A percentile compares a stretch with the other conserved stretches of the same genome.
These are phyloP conservation scores for Pseudopleuronectes americanus DNA, from an alignment of 2,797 vertebrate species.

Conservation along the genomic window DNA sequence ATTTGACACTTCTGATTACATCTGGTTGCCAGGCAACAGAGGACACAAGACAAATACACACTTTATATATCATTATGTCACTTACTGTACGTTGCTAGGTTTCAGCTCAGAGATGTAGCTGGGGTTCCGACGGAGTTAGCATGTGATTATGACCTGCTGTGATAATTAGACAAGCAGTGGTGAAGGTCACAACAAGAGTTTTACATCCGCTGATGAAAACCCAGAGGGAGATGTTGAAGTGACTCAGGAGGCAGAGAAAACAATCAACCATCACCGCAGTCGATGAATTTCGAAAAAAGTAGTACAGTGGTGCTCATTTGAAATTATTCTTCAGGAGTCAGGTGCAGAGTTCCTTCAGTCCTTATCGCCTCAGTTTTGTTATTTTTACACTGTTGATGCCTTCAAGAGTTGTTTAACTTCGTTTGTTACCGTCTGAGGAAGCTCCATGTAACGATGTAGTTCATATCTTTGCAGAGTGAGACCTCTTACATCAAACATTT, in stretches of 20 bases:
- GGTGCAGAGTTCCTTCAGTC: too few species aligned
- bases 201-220: not conserved
- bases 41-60: constrained; percentile 2
- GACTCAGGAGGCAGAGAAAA: not conserved
- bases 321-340: not conserved
- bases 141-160: not conserved
- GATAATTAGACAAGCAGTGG: not conserved
- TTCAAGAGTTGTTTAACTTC: not conserved
- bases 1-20: constrained; percentile 20
- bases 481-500: not conserved
- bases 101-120: constrained; percentile 10
- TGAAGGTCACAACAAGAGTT: not conserved
- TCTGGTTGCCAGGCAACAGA: constrained; percentile 40
- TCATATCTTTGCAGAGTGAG: not conserved
- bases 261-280: not conserved
- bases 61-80: not conserved
- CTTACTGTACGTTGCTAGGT: constrained; percentile 34
- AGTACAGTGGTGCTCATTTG: constrained; percentile 8
- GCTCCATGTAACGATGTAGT: not conserved
- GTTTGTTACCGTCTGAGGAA: constrained; percentile 19
- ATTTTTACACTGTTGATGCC: too few species aligned
- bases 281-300: not conserved
- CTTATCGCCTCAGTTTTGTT: constrained; percentile 8
- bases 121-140: not conserved
- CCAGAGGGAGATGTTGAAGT: not conserved